Evolutionary conservation across 2,888 invertebrate genomes (phyloP).

Genomic region (Allygus modestus): DNA sequence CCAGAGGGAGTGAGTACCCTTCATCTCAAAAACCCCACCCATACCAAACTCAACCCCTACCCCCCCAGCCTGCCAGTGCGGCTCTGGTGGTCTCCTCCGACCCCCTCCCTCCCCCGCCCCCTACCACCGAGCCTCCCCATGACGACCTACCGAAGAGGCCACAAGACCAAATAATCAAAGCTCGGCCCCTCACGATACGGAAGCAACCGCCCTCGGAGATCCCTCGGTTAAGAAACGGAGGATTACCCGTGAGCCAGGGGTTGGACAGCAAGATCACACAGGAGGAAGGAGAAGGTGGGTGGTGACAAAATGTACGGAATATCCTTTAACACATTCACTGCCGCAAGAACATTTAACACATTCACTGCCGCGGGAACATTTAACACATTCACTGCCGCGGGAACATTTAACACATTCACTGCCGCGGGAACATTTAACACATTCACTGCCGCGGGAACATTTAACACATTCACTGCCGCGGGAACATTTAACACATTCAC

Average conservation of each 20-base stretch:
- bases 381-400: too few species aligned
- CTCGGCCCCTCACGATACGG: slow-evolving; percentile 89
- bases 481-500: too few species aligned
- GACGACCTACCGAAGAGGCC: slow-evolving; percentile 42
- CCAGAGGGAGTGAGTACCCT: slow-evolving; percentile 49
- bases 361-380: too few species aligned
- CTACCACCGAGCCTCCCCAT: slow-evolving; percentile 57
- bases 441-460: too few species aligned
- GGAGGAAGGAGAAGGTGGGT: slow-evolving; percentile 5
- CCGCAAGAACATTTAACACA: too few species aligned
- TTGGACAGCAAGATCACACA: slow-evolving; percentile 31
- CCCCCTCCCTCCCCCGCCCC: slow-evolving; percentile 62
- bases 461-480: too few species aligned
- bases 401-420: too few species aligned
- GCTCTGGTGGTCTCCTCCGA: slow-evolving; percentile 46
- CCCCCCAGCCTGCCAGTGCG: slow-evolving; percentile 37
- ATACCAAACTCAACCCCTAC: slow-evolving; percentile 53
- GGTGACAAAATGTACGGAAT: background rate
- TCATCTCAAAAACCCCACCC: slow-evolving; percentile 46
- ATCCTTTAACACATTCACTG: too few species aligned
- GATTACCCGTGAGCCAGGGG: background rate
- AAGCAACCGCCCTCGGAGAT: slow-evolving; percentile 89
- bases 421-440: too few species aligned
- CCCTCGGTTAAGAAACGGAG: slow-evolving; percentile 82
- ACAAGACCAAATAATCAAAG: slow-evolving; percentile 79